Conservation (phyloP, 92 coral and sea anemone genomes). For the Zoanthus sociatus region DNA sequence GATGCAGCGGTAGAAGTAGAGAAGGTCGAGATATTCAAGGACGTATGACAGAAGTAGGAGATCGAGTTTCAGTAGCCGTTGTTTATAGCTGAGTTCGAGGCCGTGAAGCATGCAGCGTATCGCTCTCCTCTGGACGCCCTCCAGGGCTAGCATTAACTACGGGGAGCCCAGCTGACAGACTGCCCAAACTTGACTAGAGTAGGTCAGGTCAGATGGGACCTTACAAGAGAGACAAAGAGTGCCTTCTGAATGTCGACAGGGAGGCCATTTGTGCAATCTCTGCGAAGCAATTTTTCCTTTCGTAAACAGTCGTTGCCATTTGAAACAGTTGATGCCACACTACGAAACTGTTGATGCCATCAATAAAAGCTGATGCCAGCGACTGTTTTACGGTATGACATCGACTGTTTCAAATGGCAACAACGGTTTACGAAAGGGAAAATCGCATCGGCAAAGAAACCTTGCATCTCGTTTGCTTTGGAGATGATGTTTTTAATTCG, state of each 20-base stretch:
- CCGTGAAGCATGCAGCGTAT: neutral
- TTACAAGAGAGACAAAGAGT: constrained; percentile 14
- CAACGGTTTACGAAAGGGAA: no score
- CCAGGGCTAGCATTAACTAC: constrained; percentile 19
- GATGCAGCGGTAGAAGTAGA: constrained; percentile 23
- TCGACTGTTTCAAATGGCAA: no score
- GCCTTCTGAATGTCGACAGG: constrained; percentile 15
- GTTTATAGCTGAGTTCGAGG: constrained; percentile 10
- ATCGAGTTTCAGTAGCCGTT: neutral
- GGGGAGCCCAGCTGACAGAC: constrained; percentile 19
- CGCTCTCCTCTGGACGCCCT: constrained; percentile 7
- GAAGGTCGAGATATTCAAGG: constrained; percentile 34
- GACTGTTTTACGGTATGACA: no score
- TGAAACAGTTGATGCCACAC: no score
- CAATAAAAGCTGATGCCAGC: no score
- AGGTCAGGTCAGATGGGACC: constrained; percentile 12
- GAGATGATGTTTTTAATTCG: no score
- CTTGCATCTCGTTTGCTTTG: no score
- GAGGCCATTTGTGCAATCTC: no score
- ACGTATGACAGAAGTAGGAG: constrained; percentile 14
- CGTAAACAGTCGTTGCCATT: no score
- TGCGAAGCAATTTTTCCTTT: no score
- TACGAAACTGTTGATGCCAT: no score
- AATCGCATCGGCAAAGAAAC: no score
- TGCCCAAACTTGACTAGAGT: constrained; percentile 27